These are phyloP conservation scores for Ophioninae sp. DNA, from an alignment of 2,888 invertebrate species.

Conservation along the genomic window DNA sequence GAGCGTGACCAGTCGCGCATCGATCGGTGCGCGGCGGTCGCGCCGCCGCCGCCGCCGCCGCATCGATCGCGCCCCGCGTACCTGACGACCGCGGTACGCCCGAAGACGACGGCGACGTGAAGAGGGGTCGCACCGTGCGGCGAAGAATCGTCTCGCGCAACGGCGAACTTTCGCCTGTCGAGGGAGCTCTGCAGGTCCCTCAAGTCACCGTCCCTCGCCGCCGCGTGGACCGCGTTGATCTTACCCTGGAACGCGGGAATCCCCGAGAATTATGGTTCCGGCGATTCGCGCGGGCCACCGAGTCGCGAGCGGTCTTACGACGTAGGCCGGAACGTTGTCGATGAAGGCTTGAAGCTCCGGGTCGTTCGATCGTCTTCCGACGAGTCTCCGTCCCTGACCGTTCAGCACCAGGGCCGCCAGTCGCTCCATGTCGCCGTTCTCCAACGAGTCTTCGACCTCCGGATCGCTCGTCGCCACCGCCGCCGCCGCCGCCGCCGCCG, in stretches of 20 bases:
- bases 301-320: slow-evolving; percentile 83
- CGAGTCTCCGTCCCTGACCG: slow-evolving; percentile 91
- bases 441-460: slow-evolving; percentile 86
- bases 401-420: slow-evolving; percentile 93
- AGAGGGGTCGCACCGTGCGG: slow-evolving; percentile 92
- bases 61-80: slow-evolving; percentile 60
- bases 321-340: slow-evolving; percentile 92
- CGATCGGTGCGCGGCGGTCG: no score
- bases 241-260: slow-evolving; percentile 85
- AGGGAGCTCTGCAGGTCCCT: slow-evolving; percentile 92
- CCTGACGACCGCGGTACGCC: slow-evolving; percentile 85
- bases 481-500: no score
- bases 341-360: slow-evolving; percentile 93
- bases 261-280: background rate
- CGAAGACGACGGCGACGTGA: slow-evolving; percentile 93
- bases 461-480: no score
- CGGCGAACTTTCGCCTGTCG: slow-evolving; percentile 94
- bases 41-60: no score
- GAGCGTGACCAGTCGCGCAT: background rate
- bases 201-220: slow-evolving; percentile 92
- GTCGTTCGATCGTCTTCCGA: slow-evolving; percentile 87
- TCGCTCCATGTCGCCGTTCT: slow-evolving; percentile 92
- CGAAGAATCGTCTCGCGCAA: slow-evolving; percentile 92
- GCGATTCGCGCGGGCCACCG: background rate
- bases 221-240: slow-evolving; percentile 93